phyloP scores from a whole-genome alignment of 2,113 vertebrate genomes.

The Oxygymnocypris stewartii region DNA sequence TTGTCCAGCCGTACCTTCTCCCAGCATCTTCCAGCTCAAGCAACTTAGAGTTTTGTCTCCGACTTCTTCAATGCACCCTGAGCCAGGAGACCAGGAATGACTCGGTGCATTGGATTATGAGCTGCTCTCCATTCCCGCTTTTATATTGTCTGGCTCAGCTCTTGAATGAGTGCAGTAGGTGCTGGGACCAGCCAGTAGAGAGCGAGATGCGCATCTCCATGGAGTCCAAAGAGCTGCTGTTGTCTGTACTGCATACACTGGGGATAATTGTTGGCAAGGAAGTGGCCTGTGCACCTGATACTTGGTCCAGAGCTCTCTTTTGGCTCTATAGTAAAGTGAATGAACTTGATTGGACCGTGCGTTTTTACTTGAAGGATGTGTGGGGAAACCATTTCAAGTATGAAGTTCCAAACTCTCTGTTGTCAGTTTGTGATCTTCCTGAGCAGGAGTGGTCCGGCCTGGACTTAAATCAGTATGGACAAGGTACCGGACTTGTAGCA shows the following conservation, averaged over 20 bases:
- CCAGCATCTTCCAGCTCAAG: conserved; percentile 29
- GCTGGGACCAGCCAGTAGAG: conserved; percentile 80
- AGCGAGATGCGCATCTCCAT: conserved; percentile 67
- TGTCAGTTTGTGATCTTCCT: conserved; percentile 84
- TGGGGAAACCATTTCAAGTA: conserved; percentile 90
- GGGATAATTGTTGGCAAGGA: conserved; percentile 69
- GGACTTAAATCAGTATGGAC: conserved; percentile 79
- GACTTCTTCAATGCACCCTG: conserved; percentile 80
- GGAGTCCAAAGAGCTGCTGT: conserved; percentile 82
- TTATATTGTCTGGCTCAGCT: conserved; percentile 84
- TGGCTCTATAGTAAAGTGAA: conserved; percentile 89
- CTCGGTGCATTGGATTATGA: conserved; percentile 79
- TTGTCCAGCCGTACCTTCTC: conserved; percentile 80
- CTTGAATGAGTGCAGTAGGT: conserved; percentile 76
- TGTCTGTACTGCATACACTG: conserved; percentile 70
- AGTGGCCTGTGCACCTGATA: conserved; percentile 64
- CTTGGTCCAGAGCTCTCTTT: conserved; percentile 87
- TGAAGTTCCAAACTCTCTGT: conserved; percentile 84
- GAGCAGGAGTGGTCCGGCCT: conserved; percentile 84
- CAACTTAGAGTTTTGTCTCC: conserved; percentile 80
- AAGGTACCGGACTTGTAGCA: conserved; percentile 88
- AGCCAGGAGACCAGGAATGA: conserved; percentile 50
- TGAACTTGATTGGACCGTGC: conserved; percentile 85
- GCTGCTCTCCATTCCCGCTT: conserved; percentile 88
- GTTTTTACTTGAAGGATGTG: conserved; percentile 82